These are phyloP conservation scores for Xenopus petersii DNA, from an alignment of 2,797 vertebrate species.

Conservation along the genomic window DNA sequence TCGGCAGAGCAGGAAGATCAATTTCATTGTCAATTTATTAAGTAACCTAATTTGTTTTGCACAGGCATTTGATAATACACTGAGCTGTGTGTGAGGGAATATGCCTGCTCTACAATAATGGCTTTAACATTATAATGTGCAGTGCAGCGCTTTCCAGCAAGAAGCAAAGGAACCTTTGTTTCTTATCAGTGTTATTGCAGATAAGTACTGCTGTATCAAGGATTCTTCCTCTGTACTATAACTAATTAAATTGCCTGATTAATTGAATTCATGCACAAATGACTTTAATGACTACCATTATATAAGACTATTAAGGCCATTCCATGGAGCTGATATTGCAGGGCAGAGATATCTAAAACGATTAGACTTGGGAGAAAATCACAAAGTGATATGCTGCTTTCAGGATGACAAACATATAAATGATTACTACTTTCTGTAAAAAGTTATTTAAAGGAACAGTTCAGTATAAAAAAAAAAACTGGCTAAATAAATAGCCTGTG, in stretches of 20 bases:
- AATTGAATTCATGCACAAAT: conserved; percentile 23
- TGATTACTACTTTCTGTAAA: no score
- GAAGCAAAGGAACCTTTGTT: not conserved
- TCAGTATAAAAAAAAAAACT: no score
- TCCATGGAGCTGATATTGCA: not conserved
- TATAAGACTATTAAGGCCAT: not conserved
- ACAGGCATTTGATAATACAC: not conserved
- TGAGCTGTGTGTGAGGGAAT: not conserved
- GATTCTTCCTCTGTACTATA: not conserved
- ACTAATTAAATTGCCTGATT: not conserved
- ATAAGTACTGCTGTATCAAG: conserved; percentile 14
- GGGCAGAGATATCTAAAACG: not conserved
- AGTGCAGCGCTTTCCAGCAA: not conserved
- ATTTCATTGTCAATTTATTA: no score
- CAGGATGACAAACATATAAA: no score
- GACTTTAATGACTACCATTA: not conserved
- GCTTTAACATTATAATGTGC: not conserved
- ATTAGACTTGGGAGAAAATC: not conserved
- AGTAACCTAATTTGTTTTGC: no score
- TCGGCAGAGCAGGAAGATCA: no score
- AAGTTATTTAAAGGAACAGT: no score
- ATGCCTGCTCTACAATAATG: not conserved
- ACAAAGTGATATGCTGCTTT: not conserved
- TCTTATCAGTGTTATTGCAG: not conserved
- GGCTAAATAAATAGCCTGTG: no score